Conservation (phyloP, 2,888 invertebrate species). For the Meloe dianella region DNA sequence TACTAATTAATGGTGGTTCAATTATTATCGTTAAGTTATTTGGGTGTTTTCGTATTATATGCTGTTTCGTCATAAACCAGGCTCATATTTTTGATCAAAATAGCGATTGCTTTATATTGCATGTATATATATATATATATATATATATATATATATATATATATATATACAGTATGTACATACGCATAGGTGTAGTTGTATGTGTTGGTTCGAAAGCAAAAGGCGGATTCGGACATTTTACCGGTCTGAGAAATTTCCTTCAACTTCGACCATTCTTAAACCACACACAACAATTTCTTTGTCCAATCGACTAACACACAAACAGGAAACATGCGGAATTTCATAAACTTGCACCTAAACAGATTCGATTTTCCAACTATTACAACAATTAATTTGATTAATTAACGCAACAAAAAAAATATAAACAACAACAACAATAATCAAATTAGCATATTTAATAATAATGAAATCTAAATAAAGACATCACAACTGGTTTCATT, state of each 20-base stretch:
- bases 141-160: neutral
- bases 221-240: slow-evolving; percentile 19
- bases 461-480: neutral
- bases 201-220: slow-evolving; percentile 10
- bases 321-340: slow-evolving; percentile 10
- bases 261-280: slow-evolving; percentile 8
- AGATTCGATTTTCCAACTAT: neutral
- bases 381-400: no score
- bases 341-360: slow-evolving; percentile 8
- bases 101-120: slow-evolving; percentile 33
- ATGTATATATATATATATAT: neutral
- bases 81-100: slow-evolving; percentile 38
- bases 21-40: slow-evolving; percentile 48
- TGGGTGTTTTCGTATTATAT: slow-evolving; percentile 36
- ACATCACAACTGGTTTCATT: neutral
- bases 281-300: slow-evolving; percentile 16
- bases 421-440: no score
- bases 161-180: neutral
- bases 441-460: neutral
- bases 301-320: slow-evolving; percentile 12
- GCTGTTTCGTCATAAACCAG: slow-evolving; percentile 28
- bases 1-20: slow-evolving; percentile 47
- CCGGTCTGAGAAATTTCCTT: slow-evolving; percentile 20
- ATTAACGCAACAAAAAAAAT: no score
- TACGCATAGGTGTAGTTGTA: neutral